Conservation (phyloP, 2,797 vertebrate species). For the Numenius phaeopus region DNA sequence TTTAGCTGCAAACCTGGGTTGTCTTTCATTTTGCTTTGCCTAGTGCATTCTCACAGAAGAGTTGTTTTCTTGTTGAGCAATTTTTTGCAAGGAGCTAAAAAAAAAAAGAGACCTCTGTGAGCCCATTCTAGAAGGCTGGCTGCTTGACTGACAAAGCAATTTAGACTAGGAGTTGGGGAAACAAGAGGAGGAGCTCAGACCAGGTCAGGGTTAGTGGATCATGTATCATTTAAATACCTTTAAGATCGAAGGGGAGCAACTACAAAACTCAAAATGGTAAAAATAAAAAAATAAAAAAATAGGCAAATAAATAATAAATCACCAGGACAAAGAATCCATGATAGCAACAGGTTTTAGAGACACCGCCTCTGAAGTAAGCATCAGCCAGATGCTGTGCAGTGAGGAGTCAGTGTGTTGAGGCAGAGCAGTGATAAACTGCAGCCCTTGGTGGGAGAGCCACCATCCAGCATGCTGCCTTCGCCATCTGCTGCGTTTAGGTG, state of each 20-base stretch:
- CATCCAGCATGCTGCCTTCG: background rate
- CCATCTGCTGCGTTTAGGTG: background rate
- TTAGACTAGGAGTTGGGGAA: background rate
- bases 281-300: background rate
- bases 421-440: background rate
- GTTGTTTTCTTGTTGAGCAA: background rate
- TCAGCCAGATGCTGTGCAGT: background rate
- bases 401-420: background rate
- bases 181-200: background rate
- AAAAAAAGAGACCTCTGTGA: background rate
- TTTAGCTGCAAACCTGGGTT: background rate
- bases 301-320: background rate
- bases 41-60: background rate
- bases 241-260: background rate
- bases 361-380: background rate
- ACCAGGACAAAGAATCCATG: background rate
- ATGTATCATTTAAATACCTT: background rate
- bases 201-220: background rate
- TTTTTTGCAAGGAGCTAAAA: background rate
- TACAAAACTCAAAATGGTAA: background rate
- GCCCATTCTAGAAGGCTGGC: background rate
- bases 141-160: background rate
- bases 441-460: background rate
- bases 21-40: background rate
- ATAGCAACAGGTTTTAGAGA: background rate